phyloP scores from a whole-genome alignment of 2,888 invertebrate genomes.

The Lacanobia oleracea region DNA sequence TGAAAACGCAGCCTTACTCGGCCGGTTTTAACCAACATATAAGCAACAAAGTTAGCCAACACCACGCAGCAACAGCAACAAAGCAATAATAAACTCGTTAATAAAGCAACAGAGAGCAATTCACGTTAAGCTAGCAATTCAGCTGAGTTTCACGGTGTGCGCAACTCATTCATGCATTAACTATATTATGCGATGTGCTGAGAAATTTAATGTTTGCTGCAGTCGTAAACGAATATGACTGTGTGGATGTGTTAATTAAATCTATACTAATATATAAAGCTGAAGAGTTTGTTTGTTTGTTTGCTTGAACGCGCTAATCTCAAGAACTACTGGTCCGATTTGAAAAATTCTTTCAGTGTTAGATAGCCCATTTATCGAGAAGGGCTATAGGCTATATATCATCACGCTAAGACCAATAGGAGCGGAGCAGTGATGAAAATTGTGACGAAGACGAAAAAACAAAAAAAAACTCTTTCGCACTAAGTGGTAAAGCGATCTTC shows the following conservation, averaged over 20 bases:
- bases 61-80: slow-evolving; percentile 38
- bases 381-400: no score
- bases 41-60: slow-evolving; percentile 21
- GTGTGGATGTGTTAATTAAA: neutral
- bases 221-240: slow-evolving; percentile 18
- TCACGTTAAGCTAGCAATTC: slow-evolving; percentile 57
- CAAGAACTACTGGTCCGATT: no score
- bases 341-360: no score
- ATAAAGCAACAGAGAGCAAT: slow-evolving; percentile 63
- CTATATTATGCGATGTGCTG: slow-evolving; percentile 54
- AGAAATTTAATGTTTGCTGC: slow-evolving; percentile 58
- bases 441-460: no score
- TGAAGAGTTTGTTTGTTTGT: no score
- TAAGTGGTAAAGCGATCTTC: no score
- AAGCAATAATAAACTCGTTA: slow-evolving; percentile 48
- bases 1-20: neutral
- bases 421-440: no score
- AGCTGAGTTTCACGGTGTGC: slow-evolving; percentile 47
- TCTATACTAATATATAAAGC: no score
- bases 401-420: no score
- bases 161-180: slow-evolving; percentile 60
- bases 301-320: no score
- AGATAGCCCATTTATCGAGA: no score
- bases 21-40: neutral
- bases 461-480: no score